Evolutionary conservation across 2,113 vertebrate species (phyloP), one percentile per base, ranked within the genome.

Genomic region (Corythoichthys intestinalis): DNA sequence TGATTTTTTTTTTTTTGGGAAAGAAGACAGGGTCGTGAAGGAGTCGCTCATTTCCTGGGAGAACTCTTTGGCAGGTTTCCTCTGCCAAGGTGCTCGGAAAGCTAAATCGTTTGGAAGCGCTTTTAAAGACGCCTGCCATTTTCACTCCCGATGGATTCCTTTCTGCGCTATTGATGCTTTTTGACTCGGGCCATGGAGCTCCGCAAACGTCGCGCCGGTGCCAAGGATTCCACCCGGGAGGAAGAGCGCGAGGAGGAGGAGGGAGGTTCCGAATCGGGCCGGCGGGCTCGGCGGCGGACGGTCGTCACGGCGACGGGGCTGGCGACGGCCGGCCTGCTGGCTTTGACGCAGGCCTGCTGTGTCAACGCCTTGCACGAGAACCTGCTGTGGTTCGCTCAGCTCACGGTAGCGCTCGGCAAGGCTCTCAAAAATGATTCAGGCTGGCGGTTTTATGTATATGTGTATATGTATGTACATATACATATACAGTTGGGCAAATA

Each of bases 361-460:
- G 83, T 86, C 72, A 85, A 86, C 52, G 73, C 76, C 65, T 84
- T 87, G 60, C 90, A 88, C 2, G 91, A 93, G 83, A 92, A 92
- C 79, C 82, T 93, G 72, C 87, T 73, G 75, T 91, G 89, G 84
- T 91, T 94, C 87, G 91, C 90, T 46, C 83, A 91, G 74, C 73
- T 91, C 80, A 83, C 66, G 89, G 88, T 85, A 87, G 80, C 85
- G 17, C 12, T 3, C 2, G 2, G 9, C 20, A 9, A 9, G 2
- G 1, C 17, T 20, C 12, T 4, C 0, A 38, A 60, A 44, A 44
- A 3, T 44, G 9, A 44, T 7, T 41, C 20, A 28, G 20, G 20
- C 20, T 28, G 20, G 41, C 41, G 9, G 9, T 8, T 44, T 4
- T 44, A 7, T 44, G 1, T 44, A 4, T 44, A 6, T 44, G 2